phyloP scores from a whole-genome alignment of 1,140 invertebrate species.

The Trachymyrmex cornetzi region DNA sequence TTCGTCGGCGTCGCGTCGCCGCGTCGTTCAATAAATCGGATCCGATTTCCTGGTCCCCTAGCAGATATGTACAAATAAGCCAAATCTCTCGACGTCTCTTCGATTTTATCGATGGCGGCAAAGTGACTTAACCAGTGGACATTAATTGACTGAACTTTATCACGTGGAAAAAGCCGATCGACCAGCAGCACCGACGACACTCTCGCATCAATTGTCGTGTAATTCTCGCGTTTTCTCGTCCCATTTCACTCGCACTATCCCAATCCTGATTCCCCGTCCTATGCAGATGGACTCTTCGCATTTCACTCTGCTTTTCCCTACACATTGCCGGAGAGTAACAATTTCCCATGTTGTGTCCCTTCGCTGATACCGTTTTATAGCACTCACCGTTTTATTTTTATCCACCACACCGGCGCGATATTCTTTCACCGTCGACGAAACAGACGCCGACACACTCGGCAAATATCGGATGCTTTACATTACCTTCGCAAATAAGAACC shows the following conservation, averaged over 20 bases:
- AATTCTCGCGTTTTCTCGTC: conserved; percentile 38
- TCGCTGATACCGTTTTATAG: conserved; percentile 49
- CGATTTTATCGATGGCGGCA: conserved; percentile 33
- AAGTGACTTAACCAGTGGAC: conserved; percentile 61
- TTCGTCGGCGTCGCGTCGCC: not conserved
- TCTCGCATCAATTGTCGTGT: conserved; percentile 48
- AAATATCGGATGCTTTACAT: conserved; percentile 47
- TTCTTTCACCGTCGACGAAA: conserved; percentile 49
- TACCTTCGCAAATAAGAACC: conserved; percentile 52
- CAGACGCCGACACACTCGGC: conserved; percentile 35
- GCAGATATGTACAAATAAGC: conserved; percentile 25
- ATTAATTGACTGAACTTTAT: conserved; percentile 73
- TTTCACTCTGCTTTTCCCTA: conserved; percentile 20
- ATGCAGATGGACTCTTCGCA: not conserved
- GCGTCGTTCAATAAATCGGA: conserved; percentile 62
- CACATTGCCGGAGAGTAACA: conserved; percentile 43
- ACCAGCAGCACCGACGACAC: not conserved
- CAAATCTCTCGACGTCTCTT: conserved; percentile 53
- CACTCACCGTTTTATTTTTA: conserved; percentile 66
- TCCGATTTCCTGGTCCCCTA: conserved; percentile 32
- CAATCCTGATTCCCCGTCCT: not conserved
- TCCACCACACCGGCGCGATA: conserved; percentile 51
- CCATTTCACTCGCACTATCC: conserved; percentile 29
- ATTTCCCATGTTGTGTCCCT: conserved; percentile 63
- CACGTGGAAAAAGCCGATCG: conserved; percentile 66